phyloP scores from a whole-genome alignment of 2,888 invertebrate genomes.

The Apamea monoglypha region DNA sequence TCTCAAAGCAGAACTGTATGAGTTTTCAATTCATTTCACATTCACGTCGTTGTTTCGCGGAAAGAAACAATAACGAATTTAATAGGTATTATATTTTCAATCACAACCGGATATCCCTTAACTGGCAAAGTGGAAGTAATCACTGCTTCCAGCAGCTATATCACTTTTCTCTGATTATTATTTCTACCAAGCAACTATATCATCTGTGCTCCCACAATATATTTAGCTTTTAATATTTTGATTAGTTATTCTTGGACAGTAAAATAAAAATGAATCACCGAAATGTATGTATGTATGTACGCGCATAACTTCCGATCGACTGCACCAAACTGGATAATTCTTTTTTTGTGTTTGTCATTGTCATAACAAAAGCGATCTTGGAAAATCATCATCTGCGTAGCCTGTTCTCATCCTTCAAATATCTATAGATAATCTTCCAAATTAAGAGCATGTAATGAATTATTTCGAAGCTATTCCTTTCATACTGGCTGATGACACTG shows the following conservation, averaged over 20 bases:
- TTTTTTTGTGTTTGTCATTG: no score
- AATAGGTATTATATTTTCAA: neutral
- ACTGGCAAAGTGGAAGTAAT: constrained; percentile 2
- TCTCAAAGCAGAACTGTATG: neutral
- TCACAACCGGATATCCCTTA: constrained; percentile 8
- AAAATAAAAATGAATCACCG: no score
- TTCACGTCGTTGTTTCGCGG: neutral
- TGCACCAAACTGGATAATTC: no score
- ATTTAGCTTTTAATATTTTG: neutral
- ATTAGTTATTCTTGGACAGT: neutral
- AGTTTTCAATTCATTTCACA: constrained; percentile 16
- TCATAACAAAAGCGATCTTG: no score
- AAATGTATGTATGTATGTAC: no score
- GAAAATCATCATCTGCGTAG: neutral
- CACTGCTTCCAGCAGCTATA: neutral
- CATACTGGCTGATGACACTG: neutral
- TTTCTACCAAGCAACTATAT: neutral
- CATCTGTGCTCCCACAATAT: neutral
- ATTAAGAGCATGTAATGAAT: neutral
- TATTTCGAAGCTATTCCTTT: neutral
- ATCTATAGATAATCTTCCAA: neutral
- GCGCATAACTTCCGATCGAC: no score
- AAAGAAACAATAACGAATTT: constrained; percentile 14
- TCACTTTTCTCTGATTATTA: neutral
- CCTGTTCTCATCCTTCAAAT: neutral